A percentile compares a stretch with the other conserved stretches of the same genome.
phyloP scores from a whole-genome alignment of 2,888 invertebrate species.

The Euzophera pinguis region DNA sequence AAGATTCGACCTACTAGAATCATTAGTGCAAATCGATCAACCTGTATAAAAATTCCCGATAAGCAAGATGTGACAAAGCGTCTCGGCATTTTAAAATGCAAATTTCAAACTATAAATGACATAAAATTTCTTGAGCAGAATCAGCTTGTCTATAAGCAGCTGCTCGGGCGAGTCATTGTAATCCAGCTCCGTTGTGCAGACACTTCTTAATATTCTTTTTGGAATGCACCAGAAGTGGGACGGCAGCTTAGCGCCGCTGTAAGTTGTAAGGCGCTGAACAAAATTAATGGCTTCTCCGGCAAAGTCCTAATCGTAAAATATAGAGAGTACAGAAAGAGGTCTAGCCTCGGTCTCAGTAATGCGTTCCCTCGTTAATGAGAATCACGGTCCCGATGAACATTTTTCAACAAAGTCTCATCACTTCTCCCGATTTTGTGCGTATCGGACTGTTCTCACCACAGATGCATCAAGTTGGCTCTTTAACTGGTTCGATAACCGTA shows the following conservation, averaged over 20 bases:
- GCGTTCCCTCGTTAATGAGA: too few relatives aligned
- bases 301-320: not conserved
- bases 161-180: constrained; percentile 6
- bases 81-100: not conserved
- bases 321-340: not conserved
- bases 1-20: too few relatives aligned
- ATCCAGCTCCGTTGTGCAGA: constrained; percentile 10
- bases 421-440: too few relatives aligned
- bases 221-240: constrained; percentile 19
- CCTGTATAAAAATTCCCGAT: not conserved
- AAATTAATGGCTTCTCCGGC: constrained; percentile 22
- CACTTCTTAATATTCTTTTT: constrained; percentile 21
- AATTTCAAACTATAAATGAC: not conserved
- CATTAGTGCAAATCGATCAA: not conserved
- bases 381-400: too few relatives aligned
- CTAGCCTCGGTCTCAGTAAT: too few relatives aligned
- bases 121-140: constrained; percentile 4
- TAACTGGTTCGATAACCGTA: too few relatives aligned
- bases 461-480: too few relatives aligned
- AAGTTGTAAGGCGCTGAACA: constrained; percentile 23
- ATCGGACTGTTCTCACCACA: too few relatives aligned
- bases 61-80: not conserved
- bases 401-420: too few relatives aligned
- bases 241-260: constrained; percentile 20
- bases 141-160: constrained; percentile 10